Evolutionary conservation across 2,888 invertebrate genomes (phyloP).

Genomic region (Hirtodrosophila histrioides): DNA sequence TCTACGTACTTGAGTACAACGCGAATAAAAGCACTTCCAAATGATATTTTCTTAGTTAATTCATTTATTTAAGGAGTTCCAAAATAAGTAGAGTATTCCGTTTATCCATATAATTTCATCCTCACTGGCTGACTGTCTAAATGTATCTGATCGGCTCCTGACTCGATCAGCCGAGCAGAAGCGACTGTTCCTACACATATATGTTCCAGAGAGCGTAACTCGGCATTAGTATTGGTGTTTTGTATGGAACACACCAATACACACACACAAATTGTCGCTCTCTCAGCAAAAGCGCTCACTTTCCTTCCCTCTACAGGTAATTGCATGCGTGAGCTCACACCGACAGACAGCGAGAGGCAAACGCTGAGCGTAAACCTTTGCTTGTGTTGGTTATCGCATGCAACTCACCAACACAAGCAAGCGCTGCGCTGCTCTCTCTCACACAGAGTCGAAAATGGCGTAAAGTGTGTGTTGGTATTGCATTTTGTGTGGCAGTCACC

Average conservation of each 20-base stretch:
- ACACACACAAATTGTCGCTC: slow-evolving; percentile 3
- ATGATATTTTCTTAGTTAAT: neutral
- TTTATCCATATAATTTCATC: slow-evolving; percentile 3
- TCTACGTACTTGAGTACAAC: neutral
- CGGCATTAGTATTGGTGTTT: slow-evolving; percentile 30
- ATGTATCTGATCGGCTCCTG: slow-evolving; percentile 21
- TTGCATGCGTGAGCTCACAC: slow-evolving; percentile 3
- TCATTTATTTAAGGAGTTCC: neutral
- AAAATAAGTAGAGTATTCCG: neutral
- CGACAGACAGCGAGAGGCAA: neutral
- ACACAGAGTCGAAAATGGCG: neutral
- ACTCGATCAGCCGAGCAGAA: neutral
- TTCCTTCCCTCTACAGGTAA: neutral
- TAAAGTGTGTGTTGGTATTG: slow-evolving; percentile 24
- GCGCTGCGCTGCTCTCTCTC: slow-evolving; percentile 50
- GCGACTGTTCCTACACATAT: slow-evolving; percentile 3
- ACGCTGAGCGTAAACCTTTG: neutral
- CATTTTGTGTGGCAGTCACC: slow-evolving; percentile 9
- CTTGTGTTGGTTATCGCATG: slow-evolving; percentile 19
- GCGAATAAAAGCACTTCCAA: neutral
- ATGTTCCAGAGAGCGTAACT: slow-evolving; percentile 4
- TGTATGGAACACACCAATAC: slow-evolving; percentile 34
- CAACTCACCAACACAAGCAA: slow-evolving; percentile 38
- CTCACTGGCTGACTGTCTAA: slow-evolving; percentile 7
- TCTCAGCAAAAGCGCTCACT: slow-evolving; percentile 24